Evolutionary conservation across 2,888 invertebrate species (phyloP), one percentile per base, ranked within the genome.

Genomic region (Gerris lacustris): DNA sequence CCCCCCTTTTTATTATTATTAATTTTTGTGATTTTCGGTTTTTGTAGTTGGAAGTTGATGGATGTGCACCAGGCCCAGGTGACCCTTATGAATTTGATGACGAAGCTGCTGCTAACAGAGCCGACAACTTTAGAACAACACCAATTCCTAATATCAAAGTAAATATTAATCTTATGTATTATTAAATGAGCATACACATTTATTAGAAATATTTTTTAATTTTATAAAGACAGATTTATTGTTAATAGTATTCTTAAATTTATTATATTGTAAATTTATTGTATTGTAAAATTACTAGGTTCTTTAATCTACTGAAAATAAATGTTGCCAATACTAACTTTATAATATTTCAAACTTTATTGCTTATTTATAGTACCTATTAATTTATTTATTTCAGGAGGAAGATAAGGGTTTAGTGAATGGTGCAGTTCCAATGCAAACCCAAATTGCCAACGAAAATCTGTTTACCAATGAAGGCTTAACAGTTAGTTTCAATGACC

Each of bases 391-490:
- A 31, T 31, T 31, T 31, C 31, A 74, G 70, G 74, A 74, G 18
- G 74, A 73, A 47, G 72, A 73, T 31, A 74, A 73, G 44, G 67
- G 63, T 11, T 43, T 74, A 31, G 72, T 74, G 15, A 74, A 74
- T 45, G 74, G 74, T 15, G 67, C 55, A 45, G 72, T 70, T 9
- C 66, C 71, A 9, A 66, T 69, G 5, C 70, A 70, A 9, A 68
- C 44, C n/a, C 70, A 70, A 62, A 9, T 73, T 44, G 63, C 70
- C 67, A 69, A 78, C 7, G 78, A 78, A 45, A 90, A 91, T 80
- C 83, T 94, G 55, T 93, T 89, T 79, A 93, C 93, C 66, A 91
- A 88, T 77, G 92, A 94, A 82, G 96, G 96, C 45, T 85, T 96
- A 55, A 91, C 91, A 80, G 90, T 94, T 66, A 92, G 92, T 66